Conservation (phyloP, 2,113 vertebrate species). For the Delphinapterus leucas region DNA sequence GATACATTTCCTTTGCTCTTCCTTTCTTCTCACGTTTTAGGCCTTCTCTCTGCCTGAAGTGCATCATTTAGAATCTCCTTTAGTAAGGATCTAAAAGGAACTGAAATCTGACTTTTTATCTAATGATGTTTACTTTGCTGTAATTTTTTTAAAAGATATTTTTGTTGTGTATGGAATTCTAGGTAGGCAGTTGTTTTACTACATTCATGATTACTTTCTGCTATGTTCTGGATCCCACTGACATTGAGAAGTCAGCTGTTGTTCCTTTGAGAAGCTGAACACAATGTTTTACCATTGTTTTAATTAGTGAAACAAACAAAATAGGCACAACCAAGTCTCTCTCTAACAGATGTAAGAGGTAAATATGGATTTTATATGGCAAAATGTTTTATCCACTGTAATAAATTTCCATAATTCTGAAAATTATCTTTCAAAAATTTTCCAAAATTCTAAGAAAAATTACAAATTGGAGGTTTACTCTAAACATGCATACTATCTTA, state of each 20-base stretch:
- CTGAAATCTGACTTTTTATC: not conserved
- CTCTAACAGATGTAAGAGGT: not conserved
- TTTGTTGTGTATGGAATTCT: not conserved
- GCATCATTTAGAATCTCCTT: not conserved
- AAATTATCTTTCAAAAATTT: not conserved
- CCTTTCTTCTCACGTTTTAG: not conserved
- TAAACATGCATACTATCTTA: not conserved
- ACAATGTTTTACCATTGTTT: not conserved
- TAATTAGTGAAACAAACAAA: constrained; percentile 16
- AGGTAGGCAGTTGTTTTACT: not conserved
- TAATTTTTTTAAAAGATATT: not conserved
- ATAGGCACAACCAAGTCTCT: not conserved
- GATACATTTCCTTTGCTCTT: not conserved
- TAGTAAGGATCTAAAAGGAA: not conserved
- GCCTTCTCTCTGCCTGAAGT: not conserved
- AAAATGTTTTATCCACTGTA: not conserved
- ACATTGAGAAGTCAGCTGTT: not conserved
- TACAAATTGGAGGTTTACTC: not conserved
- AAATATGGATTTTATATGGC: not conserved
- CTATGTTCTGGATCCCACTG: not conserved
- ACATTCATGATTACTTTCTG: not conserved
- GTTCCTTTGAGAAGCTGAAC: not conserved
- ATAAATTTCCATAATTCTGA: not conserved
- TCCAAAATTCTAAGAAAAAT: not conserved
- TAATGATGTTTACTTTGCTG: not conserved